These are phyloP conservation scores for Dione juno DNA, from an alignment of 2,888 invertebrate genomes.

Conservation along the genomic window DNA sequence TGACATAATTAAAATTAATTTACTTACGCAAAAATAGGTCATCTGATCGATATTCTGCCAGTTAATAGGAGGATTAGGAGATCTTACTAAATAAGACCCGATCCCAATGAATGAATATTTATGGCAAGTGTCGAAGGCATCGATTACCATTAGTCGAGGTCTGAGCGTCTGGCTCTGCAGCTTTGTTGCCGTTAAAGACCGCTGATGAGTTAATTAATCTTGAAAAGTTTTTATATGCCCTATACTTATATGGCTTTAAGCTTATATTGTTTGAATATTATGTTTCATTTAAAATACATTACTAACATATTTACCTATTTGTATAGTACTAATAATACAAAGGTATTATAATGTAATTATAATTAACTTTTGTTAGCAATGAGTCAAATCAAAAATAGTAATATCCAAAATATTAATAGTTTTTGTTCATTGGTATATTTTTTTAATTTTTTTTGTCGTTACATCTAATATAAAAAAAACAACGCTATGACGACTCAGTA, in stretches of 20 bases:
- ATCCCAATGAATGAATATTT: constrained; percentile 49
- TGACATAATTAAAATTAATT: constrained; percentile 15
- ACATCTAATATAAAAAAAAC: neutral
- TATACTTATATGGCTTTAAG: neutral
- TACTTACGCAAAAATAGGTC: constrained; percentile 32
- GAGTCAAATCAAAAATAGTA: neutral
- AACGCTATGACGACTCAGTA: neutral
- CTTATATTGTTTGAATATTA: neutral
- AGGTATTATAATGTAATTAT: neutral
- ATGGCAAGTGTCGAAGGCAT: constrained; percentile 47
- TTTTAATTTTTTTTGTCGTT: neutral
- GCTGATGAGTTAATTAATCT: constrained; percentile 37
- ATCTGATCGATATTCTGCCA: constrained; percentile 30
- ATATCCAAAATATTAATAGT: no score
- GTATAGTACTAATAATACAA: neutral
- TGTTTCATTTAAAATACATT: neutral
- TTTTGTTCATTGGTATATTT: neutral
- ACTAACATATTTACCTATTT: neutral
- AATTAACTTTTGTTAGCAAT: neutral
- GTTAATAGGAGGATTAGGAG: constrained; percentile 40
- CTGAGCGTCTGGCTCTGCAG: constrained; percentile 45
- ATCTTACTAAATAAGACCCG: constrained; percentile 42
- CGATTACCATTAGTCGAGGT: constrained; percentile 53
- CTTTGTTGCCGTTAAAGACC: constrained; percentile 39
- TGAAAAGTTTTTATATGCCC: constrained; percentile 31